Conservation (phyloP, 2,113 vertebrate genomes). For the Phodopus roborovskii region DNA sequence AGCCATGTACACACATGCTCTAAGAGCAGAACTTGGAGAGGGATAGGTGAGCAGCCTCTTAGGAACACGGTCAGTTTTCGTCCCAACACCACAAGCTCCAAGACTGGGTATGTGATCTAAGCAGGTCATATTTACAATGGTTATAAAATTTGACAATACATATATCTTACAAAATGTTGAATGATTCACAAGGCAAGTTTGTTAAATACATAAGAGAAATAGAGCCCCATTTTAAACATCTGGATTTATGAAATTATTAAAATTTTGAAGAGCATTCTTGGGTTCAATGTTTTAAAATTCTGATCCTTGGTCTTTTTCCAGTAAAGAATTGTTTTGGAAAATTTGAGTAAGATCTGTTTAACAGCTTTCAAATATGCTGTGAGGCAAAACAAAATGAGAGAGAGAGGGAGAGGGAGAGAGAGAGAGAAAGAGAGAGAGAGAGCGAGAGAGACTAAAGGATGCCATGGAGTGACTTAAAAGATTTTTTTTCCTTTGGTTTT, state of each 20-base stretch:
- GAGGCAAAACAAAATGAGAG: constrained; percentile 58
- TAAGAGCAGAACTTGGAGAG: neutral
- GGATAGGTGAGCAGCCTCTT: neutral
- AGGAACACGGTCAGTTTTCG: neutral
- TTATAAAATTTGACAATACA: neutral
- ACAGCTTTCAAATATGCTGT: constrained; percentile 63
- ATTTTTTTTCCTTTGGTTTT: neutral
- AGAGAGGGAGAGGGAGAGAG: neutral
- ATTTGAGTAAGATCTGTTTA: constrained; percentile 72
- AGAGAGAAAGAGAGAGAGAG: neutral
- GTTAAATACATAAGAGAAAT: constrained; percentile 6
- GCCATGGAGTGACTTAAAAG: constrained; percentile 54
- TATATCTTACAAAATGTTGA: neutral
- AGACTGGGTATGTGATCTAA: neutral
- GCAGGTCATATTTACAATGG: neutral
- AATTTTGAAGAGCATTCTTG: constrained; percentile 50
- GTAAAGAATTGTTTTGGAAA: constrained; percentile 77
- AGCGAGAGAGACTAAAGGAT: neutral
- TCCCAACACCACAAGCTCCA: neutral
- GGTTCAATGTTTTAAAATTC: constrained; percentile 54
- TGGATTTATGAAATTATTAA: constrained; percentile 55
- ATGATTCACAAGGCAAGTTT: constrained; percentile 13
- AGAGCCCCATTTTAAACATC: constrained; percentile 45
- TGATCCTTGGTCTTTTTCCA: constrained; percentile 62
- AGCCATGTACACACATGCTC: neutral